Percentiles rank a stretch among this genome's conserved stretches.
Evolutionary conservation across 2,113 vertebrate species (phyloP).

Genomic region (Chiloscyllium plagiosum): DNA sequence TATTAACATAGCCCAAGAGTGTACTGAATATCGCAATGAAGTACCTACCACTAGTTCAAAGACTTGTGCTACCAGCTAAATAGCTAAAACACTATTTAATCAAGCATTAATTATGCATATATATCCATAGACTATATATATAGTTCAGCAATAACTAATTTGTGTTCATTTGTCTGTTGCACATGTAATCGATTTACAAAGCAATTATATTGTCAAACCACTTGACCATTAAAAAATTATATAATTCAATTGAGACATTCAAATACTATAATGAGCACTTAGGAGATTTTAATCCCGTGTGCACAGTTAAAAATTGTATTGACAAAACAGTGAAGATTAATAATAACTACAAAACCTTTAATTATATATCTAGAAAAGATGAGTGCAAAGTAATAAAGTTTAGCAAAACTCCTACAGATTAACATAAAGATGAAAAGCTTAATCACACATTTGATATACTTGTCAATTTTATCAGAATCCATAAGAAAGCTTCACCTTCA

Average conservation of each 20-base stretch:
- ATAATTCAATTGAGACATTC: neutral
- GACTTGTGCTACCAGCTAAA: neutral
- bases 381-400: neutral
- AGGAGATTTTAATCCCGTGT: neutral
- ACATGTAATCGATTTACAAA: neutral
- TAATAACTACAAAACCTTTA: neutral
- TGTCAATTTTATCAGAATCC: neutral
- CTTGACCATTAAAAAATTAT: neutral
- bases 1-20: neutral
- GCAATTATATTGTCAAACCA: neutral
- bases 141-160: no score
- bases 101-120: neutral
- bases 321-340: neutral
- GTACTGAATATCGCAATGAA: neutral
- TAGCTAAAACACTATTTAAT: neutral
- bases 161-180: neutral
- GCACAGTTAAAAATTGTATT: neutral
- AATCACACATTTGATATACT: no score
- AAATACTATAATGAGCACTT: neutral
- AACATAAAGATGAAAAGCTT: no score
- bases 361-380: neutral
- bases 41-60: neutral
- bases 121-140: neutral
- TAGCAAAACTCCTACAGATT: neutral
- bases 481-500: neutral